A percentile compares a stretch with the other conserved stretches of the same genome.
phyloP scores from a whole-genome alignment of 2,888 invertebrate species.

The Scaptomyza cyrtandrae region DNA sequence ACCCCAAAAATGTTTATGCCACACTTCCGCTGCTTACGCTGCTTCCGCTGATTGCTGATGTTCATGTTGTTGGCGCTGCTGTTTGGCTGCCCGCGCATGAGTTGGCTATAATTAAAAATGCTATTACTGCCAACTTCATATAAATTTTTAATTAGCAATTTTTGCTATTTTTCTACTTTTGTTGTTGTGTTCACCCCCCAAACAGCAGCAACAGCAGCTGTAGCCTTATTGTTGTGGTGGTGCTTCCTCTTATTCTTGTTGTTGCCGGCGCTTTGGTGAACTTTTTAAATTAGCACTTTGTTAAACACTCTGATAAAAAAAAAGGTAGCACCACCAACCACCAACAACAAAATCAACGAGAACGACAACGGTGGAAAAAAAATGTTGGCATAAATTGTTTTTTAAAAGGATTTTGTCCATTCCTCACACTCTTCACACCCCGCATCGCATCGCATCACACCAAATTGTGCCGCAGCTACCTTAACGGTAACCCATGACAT shows the following conservation, averaged over 20 bases:
- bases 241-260: conserved; percentile 38
- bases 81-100: conserved; percentile 70
- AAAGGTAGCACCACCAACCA: conserved; percentile 63
- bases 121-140: conserved; percentile 83
- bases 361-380: conserved; percentile 20
- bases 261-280: conserved; percentile 58
- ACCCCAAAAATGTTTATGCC: conserved; percentile 78
- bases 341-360: conserved; percentile 2
- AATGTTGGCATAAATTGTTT: conserved; percentile 75
- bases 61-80: conserved; percentile 33
- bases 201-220: conserved; percentile 12
- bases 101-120: conserved; percentile 83
- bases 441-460: background rate
- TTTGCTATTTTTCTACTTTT: conserved; percentile 83
- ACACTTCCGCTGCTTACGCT: conserved; percentile 69
- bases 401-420: conserved; percentile 79
- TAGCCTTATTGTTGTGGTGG: conserved; percentile 52
- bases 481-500: conserved; percentile 60
- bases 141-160: conserved; percentile 84
- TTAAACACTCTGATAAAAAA: conserved; percentile 79
- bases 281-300: conserved; percentile 84
- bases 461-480: conserved; percentile 1
- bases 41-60: conserved; percentile 51
- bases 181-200: conserved; percentile 43
- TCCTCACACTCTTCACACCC: conserved; percentile 20